Evolutionary conservation across 2,113 vertebrate species (phyloP).

Genomic region (Manacus vitellinus): DNA sequence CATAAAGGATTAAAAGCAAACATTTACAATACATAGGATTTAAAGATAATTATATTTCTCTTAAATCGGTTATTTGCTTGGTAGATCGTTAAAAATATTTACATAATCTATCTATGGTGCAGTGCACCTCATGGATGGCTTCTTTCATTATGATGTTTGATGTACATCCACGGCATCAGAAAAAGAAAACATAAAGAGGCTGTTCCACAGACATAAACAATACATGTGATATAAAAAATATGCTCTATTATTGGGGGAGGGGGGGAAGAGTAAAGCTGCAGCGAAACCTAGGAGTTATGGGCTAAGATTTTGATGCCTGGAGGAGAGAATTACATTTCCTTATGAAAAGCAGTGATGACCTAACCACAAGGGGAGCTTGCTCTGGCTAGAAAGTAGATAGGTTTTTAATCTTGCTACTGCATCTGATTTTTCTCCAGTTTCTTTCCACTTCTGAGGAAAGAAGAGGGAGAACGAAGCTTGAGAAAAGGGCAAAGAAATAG

Average conservation of each 20-base stretch:
- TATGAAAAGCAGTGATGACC: not conserved
- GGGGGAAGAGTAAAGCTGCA: not conserved
- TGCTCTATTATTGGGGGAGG: not conserved
- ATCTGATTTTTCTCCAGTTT: not conserved
- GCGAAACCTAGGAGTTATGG: not conserved
- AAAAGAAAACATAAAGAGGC: not conserved
- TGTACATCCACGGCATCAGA: not conserved
- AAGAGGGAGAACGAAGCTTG: not conserved
- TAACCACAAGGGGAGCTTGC: not conserved
- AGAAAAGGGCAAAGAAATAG: not conserved
- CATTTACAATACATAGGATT: slow-evolving; percentile 16
- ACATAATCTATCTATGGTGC: not conserved
- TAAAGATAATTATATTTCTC: slow-evolving; percentile 52
- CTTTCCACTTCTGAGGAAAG: not conserved
- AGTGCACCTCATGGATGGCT: slow-evolving; percentile 2
- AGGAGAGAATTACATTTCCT: not conserved
- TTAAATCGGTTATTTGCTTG: slow-evolving; percentile 1
- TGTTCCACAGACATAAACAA: not conserved
- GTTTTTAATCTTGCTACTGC: not conserved
- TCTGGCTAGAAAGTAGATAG: not conserved
- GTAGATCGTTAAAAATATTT: slow-evolving; percentile 30
- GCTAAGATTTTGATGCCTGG: not conserved
- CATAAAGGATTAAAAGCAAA: slow-evolving; percentile 67
- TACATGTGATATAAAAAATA: not conserved
- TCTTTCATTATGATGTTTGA: slow-evolving; percentile 29